phyloP scores from a whole-genome alignment of 1,140 invertebrate species.

The Neotoxoptera formosana region DNA sequence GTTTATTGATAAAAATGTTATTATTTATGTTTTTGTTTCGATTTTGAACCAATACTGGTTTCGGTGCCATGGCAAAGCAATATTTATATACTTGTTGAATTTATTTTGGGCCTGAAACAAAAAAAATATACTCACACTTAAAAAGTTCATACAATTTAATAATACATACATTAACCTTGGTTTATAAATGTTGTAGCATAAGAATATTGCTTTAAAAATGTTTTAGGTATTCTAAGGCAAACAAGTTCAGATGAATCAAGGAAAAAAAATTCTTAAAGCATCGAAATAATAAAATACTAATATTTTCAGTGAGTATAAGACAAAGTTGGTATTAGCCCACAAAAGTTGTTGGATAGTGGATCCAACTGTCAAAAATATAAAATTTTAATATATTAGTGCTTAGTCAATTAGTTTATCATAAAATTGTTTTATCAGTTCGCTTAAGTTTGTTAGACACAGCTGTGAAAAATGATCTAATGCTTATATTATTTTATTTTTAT shows the following conservation, averaged over 20 bases:
- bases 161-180: not conserved
- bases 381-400: too few relatives aligned
- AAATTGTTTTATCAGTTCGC: too few relatives aligned
- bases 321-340: too few relatives aligned
- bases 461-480: too few relatives aligned
- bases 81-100: not conserved
- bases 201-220: not conserved
- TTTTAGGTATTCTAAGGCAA: not conserved
- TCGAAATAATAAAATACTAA: too few relatives aligned
- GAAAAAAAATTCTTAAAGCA: too few relatives aligned
- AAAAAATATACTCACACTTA: not conserved
- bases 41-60: not conserved
- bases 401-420: too few relatives aligned
- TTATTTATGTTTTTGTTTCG: not conserved
- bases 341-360: too few relatives aligned
- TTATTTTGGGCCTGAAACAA: not conserved
- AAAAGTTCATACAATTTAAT: not conserved
- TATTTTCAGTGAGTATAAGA: too few relatives aligned
- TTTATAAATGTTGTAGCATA: not conserved
- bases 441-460: too few relatives aligned
- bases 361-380: too few relatives aligned
- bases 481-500: too few relatives aligned
- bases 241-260: not conserved
- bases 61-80: slow-evolving; percentile 4
- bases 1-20: not conserved